Evolutionary conservation across 2,113 vertebrate species (phyloP), one percentile per base, ranked within the genome.

Genomic region (Triplophysa dalaica): DNA sequence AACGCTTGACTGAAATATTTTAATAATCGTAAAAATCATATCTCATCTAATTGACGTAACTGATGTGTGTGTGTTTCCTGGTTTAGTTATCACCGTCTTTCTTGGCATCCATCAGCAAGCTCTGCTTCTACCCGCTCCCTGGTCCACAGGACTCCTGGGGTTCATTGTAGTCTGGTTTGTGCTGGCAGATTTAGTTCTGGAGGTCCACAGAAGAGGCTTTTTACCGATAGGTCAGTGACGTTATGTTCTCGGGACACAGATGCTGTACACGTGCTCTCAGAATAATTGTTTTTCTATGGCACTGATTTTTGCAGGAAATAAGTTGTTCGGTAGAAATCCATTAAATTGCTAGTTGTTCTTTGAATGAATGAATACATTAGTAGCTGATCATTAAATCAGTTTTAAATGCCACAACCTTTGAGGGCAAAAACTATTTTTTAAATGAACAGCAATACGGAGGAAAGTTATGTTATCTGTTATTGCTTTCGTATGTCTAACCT

Each of bases 111-210:
- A 93, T 72, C 89, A 96, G 77, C 92, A 93, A 80, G 94, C 91
- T 1, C 70, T 97, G 85, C 82, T 92, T 65, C 90, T 96, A 58
- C 92, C 93, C 41, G 73, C 90, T 43, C 91, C 93, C 0, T 91
- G 90, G 92, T 93, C 93, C 86, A 93, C 93, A 14, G 92, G 92
- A 6, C 56, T 88, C 5, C 92, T 96, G 91, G 89, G 88, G 70
- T 92, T 88, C 17, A 95, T 94, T 84, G 90, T 96, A 63, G 86
- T 91, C 67, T 97, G 94, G 95, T 93, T 95, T 10, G 89, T 95
- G 0, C 69, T 91, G 22, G 64, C 81, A 12, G 93, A 96, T 16
- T 50, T 95, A 78, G 68, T 95, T 64, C 86, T 95, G 70, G 94
- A 96, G 87, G 81, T 94, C 62, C 94, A 95, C 80, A 87, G 70